Base-by-base conservation (phyloP, 2,113 vertebrate genomes). In the Chelonoidis abingdonii region DNA sequence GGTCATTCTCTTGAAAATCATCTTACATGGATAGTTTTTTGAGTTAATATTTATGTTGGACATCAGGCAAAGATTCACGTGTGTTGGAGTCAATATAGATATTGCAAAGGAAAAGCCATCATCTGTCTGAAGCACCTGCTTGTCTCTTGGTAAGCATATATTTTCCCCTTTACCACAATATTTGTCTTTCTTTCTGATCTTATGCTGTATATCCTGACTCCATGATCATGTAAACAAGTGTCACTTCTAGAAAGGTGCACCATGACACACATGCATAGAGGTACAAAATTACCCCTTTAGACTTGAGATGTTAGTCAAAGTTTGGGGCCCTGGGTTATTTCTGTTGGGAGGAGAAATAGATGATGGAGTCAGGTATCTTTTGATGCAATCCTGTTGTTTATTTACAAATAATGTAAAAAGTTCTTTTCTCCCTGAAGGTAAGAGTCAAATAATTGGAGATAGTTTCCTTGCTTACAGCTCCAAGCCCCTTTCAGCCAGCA, bases 171-270 rank as follows among this genome's bases (percentile, higher is more conserved):
- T 53, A 29, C 4, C 59, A 83, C 35, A 41, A 76, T 4, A 29
- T 4, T 87, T 53, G 4, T 41, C 1, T 87, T 52, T 81, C 21
- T 8, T 22, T 25, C 35, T 22, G 79, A 35, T n/a, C 3, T 53
- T 13, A 38, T 86, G 56, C 83, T 81, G 0, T 57, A 5, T 1
- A 0, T 75, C 81, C 27, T 86, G 1, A 1, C 1, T 57, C 62
- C 89, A 19, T 69, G 29, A 69, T 57, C 56, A 57, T 11, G 22
- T 57, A 10, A 57, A 57, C 8, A 57, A 24, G 56, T 57, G 35
- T 8, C 29, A 16, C 47, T 16, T 8, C 14, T 92, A 8, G 57
- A 91, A 69, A 93, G 0, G 2, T 75, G 10, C n/a, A 25, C 2
- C 80, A 1, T 81, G 13, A 11, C 3, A n/a, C 1, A 0, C 6